These are phyloP conservation scores for Neodiprion virginianus DNA, from an alignment of 1,140 invertebrate genomes.

Conservation along the genomic window DNA sequence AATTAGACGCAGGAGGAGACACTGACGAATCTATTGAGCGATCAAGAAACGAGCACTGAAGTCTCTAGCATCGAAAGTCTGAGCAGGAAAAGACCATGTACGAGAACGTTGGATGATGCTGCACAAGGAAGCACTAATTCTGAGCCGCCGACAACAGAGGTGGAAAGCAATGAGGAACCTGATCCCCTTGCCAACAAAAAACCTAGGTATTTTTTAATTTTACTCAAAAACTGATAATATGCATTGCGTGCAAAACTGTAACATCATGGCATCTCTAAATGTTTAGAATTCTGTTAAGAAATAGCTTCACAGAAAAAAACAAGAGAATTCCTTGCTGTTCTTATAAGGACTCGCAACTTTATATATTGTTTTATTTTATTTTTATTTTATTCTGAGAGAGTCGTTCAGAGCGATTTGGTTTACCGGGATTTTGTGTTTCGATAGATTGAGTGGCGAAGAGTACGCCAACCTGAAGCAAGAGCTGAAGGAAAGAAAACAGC, in stretches of 20 bases:
- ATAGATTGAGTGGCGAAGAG: constrained; percentile 59
- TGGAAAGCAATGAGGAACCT: constrained; percentile 15
- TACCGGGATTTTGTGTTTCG: background rate
- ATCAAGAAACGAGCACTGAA: background rate
- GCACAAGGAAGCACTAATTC: background rate
- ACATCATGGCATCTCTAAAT: background rate
- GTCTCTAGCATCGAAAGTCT: background rate
- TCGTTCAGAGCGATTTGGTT: background rate
- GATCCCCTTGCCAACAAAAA: constrained; percentile 38
- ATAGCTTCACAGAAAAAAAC: too few relatives aligned
- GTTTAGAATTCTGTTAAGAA: too few relatives aligned
- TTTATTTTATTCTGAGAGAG: too few relatives aligned
- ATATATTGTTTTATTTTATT: background rate
- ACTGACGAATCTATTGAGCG: background rate
- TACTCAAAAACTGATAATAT: background rate
- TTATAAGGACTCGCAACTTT: too few relatives aligned
- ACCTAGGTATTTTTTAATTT: constrained; percentile 30
- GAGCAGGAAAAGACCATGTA: constrained; percentile 35
- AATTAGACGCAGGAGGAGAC: background rate
- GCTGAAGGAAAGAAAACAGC: constrained; percentile 64
- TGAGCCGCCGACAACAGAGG: constrained; percentile 1
- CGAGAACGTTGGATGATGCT: constrained; percentile 18
- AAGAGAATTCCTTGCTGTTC: too few relatives aligned
- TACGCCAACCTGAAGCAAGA: constrained; percentile 64
- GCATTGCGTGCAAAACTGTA: background rate